phyloP scores from a whole-genome alignment of 2,888 invertebrate species.

The Strigamia maritima region DNA sequence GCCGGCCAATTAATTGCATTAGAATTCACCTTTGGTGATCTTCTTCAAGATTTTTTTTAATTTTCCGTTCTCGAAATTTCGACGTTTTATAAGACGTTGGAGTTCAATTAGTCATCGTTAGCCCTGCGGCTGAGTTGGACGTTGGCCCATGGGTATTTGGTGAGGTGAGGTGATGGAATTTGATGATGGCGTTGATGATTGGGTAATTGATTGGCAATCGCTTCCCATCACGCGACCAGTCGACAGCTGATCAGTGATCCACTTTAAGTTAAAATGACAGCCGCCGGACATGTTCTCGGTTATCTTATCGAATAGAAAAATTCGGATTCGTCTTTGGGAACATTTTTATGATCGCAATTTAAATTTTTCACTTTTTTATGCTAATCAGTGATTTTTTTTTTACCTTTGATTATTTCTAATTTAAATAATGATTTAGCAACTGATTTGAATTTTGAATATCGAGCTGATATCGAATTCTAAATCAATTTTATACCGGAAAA shows the following conservation, averaged over 20 bases:
- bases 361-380: background rate
- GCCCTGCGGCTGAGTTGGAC: background rate
- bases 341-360: background rate
- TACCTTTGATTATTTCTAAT: too few relatives aligned
- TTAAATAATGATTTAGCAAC: too few relatives aligned
- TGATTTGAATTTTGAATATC: too few relatives aligned
- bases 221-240: constrained; percentile 19
- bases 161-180: background rate
- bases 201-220: constrained; percentile 32
- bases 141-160: background rate
- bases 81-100: background rate
- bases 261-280: constrained; percentile 30
- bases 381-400: background rate
- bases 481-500: too few relatives aligned
- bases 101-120: background rate
- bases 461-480: too few relatives aligned
- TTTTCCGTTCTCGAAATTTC: background rate
- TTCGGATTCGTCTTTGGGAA: background rate
- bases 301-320: constrained; percentile 17
- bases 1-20: constrained; percentile 27
- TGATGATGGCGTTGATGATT: constrained; percentile 25
- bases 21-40: constrained; percentile 20
- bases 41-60: background rate
- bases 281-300: constrained; percentile 1
- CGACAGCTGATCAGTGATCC: constrained; percentile 11